Evolutionary conservation across 2,797 vertebrate species (phyloP), one percentile per base, ranked within the genome.

Genomic region (Cirrhinus mrigala): DNA sequence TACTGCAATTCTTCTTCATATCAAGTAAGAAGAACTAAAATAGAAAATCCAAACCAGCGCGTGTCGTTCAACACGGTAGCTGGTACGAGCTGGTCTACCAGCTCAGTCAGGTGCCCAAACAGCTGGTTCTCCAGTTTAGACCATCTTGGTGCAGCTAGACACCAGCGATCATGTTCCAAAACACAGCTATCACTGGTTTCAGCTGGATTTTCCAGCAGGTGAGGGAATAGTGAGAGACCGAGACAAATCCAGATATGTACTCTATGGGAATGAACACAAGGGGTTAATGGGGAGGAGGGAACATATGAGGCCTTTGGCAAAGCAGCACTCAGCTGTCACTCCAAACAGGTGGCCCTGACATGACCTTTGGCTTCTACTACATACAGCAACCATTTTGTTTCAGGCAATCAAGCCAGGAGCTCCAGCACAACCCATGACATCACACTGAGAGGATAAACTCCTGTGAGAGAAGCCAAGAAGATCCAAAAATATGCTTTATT

Each of bases 291-390:
- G 73, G 82, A 70, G 48, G 79, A 33, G 73, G 73, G 82, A 12
- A 22, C 54, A n/a, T 68, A 76, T 60, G 24, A 75, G 78, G 77
- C 81, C 76, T 75, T 74, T 83, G 85, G 90, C 88, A 88, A 88
- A 86, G 79, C 84, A 68, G 85, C 81, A 86, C 83, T 88, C 90
- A 91, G 90, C 89, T 91, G 90, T 90, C 86, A 89, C 83, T 89
- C 85, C 85, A 85, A 89, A 89, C 90, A 91, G 90, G 90, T 91
- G 90, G 84, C 84, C 88, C 77, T 90, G 89, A 91, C 83, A 73
- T 74, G 87, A 89, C 88, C 87, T 91, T 89, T 88, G 83, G 80
- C 86, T 87, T 89, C 84, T 85, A 83, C 84, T 85, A 86, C 88
- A 89, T 68, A 89, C 73, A 81, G 79, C 71, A 69, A 76, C 82